Evolutionary conservation across 2,888 invertebrate genomes (phyloP).

Genomic region (Cataglyphis livida): DNA sequence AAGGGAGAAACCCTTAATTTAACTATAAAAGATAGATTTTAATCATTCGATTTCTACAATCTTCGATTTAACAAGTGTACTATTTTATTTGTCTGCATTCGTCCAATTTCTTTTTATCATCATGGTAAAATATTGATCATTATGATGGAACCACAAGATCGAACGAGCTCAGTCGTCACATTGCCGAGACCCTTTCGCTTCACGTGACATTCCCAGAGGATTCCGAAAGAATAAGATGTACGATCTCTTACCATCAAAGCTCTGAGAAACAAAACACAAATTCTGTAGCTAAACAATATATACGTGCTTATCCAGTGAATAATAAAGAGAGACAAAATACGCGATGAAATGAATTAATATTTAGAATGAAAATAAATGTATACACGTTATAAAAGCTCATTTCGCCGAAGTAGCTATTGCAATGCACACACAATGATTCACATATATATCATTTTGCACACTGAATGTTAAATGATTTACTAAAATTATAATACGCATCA

Average conservation of each 20-base stretch:
- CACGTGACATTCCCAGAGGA: constrained; percentile 19
- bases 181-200: not conserved
- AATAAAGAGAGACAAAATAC: not conserved
- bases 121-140: constrained; percentile 35
- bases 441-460: constrained; percentile 14
- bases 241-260: constrained; percentile 4
- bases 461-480: constrained; percentile 16
- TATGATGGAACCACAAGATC: constrained; percentile 11
- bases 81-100: not conserved
- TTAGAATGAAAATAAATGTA: constrained; percentile 40
- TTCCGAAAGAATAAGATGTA: constrained; percentile 26
- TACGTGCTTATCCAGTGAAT: not conserved
- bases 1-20: not conserved
- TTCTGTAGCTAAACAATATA: not conserved
- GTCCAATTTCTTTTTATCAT: constrained; percentile 13
- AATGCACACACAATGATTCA: not conserved
- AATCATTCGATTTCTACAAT: not conserved
- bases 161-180: constrained; percentile 20
- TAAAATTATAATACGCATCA: constrained; percentile 15
- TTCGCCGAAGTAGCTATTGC: constrained; percentile 11
- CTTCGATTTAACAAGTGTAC: not conserved
- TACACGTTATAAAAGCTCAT: constrained; percentile 22
- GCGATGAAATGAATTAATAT: not conserved
- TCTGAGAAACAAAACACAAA: not conserved
- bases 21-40: not conserved